Evolutionary conservation across 2,113 vertebrate genomes (phyloP).

Genomic region (Scomber japonicus): DNA sequence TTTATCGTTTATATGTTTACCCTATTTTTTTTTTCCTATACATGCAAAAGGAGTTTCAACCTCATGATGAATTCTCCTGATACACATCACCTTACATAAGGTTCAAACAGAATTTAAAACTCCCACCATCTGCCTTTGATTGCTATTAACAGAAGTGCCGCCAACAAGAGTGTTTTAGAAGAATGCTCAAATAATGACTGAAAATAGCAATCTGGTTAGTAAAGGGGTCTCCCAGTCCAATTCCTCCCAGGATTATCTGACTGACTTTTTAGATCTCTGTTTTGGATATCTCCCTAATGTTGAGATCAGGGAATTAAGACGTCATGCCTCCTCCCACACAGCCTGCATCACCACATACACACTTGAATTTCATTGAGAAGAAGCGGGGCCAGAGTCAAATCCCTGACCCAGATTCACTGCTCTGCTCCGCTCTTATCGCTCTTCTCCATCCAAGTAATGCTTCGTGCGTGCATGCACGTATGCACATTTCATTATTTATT

Average conservation of each 20-base stretch:
- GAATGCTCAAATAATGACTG: background rate
- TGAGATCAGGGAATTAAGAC: slow-evolving; percentile 52
- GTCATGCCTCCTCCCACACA: slow-evolving; percentile 43
- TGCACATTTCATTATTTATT: slow-evolving; percentile 62
- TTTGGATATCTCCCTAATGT: slow-evolving; percentile 37
- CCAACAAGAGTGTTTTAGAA: background rate
- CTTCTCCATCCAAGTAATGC: background rate
- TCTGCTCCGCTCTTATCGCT: slow-evolving; percentile 16
- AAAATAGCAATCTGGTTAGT: background rate
- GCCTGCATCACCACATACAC: slow-evolving; percentile 8
- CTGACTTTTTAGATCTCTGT: slow-evolving; percentile 19
- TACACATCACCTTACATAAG: slow-evolving; percentile 3
- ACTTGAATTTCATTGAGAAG: slow-evolving; percentile 33
- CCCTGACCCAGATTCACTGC: slow-evolving; percentile 60
- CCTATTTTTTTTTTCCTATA: background rate
- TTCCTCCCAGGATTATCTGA: background rate
- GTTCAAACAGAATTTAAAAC: slow-evolving; percentile 1
- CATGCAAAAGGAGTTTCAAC: background rate
- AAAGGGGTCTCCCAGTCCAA: slow-evolving; percentile 16
- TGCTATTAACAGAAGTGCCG: slow-evolving; percentile 27
- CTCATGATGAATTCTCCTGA: background rate
- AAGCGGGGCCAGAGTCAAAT: slow-evolving; percentile 33
- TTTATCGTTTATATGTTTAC: too few relatives aligned
- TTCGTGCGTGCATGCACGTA: slow-evolving; percentile 24
- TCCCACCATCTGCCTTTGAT: slow-evolving; percentile 26